These are phyloP conservation scores for Lepidurus arcticus DNA, from an alignment of 1,140 invertebrate genomes.

Conservation along the genomic window DNA sequence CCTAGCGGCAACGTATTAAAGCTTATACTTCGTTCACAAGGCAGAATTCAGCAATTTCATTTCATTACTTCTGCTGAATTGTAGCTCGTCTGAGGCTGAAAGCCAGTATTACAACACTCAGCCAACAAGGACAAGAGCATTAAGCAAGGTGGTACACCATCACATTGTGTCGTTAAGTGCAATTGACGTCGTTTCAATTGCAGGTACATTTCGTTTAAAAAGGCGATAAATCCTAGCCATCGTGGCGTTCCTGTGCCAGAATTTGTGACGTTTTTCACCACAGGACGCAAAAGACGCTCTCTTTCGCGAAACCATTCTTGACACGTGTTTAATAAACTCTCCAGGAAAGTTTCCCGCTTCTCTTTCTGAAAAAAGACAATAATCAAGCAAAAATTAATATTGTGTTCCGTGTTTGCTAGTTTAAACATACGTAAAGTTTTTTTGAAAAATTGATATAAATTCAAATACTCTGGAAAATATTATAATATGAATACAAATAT, in stretches of 20 bases:
- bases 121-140: constrained; percentile 70
- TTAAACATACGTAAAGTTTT: no score
- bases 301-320: constrained; percentile 84
- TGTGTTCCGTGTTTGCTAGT: no score
- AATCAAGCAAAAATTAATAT: no score
- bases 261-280: constrained; percentile 39
- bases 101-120: constrained; percentile 76
- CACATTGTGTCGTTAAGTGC: constrained; percentile 58
- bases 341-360: constrained; percentile 76
- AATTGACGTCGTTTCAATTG: constrained; percentile 68
- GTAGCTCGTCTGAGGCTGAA: constrained; percentile 64
- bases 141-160: constrained; percentile 58
- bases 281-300: constrained; percentile 47
- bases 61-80: constrained; percentile 62
- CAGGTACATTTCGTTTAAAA: constrained; percentile 81
- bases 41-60: neutral
- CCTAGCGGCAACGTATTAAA: constrained; percentile 47
- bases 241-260: constrained; percentile 47
- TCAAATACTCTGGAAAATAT: no score
- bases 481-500: no score
- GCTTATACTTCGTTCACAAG: no score
- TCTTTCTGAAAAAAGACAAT: constrained; percentile 56
- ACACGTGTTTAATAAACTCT: constrained; percentile 78
- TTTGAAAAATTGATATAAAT: no score
- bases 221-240: constrained; percentile 77